A percentile compares a stretch with the other conserved stretches of the same genome.
These are phyloP conservation scores for Nerophis ophidion DNA, from an alignment of 2,113 vertebrate species.

Conservation along the genomic window DNA sequence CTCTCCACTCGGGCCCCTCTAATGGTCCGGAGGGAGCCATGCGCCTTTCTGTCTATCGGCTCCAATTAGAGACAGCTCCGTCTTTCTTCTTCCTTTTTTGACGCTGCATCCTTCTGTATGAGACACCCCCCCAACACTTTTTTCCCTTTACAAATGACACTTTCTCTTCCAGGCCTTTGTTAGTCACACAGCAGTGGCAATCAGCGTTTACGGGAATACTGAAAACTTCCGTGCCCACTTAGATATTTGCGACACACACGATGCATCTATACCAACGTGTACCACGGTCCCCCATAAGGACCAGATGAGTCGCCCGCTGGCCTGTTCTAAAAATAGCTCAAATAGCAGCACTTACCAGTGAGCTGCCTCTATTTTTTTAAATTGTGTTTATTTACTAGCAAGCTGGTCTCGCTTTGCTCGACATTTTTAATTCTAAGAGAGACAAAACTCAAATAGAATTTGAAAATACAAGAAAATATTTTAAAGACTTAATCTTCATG, in stretches of 20 bases:
- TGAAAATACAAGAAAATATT: too few species aligned
- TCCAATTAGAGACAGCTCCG: constrained; percentile 66
- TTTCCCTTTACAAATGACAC: constrained; percentile 38
- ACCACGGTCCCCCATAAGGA: too few species aligned
- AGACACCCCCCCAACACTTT: constrained; percentile 15
- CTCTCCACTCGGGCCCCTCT: constrained; percentile 55
- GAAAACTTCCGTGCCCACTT: constrained; percentile 35
- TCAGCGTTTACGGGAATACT: constrained; percentile 39
- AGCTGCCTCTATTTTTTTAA: too few species aligned
- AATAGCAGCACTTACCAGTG: too few species aligned
- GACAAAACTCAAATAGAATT: too few species aligned
- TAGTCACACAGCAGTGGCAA: constrained; percentile 37
- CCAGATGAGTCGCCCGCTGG: too few species aligned
- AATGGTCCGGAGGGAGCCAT: constrained; percentile 67
- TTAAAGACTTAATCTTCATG: too few species aligned
- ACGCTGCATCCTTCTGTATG: constrained; percentile 27
- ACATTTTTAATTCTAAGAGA: too few species aligned
- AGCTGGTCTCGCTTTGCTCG: too few species aligned
- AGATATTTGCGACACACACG: constrained; percentile 52
- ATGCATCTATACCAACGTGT: constrained; percentile 7
- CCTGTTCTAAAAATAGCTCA: too few species aligned
- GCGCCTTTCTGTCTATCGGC: constrained; percentile 57
- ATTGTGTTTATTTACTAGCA: too few species aligned
- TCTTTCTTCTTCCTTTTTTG: constrained; percentile 35
- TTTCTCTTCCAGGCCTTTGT: constrained; percentile 22